Percentiles rank a stretch among this genome's conserved stretches.
Conservation (phyloP, 2,113 vertebrate species). For the Cheilinus undulatus region DNA sequence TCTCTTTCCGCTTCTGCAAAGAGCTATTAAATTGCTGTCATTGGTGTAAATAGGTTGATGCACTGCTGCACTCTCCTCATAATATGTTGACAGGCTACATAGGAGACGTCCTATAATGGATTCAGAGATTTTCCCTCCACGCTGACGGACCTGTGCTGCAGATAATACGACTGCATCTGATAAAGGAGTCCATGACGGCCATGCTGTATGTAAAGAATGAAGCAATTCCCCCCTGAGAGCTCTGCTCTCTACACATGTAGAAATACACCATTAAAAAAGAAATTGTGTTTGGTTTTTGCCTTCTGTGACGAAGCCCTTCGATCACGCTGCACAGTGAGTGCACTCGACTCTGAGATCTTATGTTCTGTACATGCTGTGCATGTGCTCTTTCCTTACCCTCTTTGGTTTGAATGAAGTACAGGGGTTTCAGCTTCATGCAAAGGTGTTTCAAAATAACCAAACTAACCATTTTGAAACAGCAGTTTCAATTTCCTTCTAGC, state of each 20-base stretch:
- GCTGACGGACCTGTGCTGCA: neutral
- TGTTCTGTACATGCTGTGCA: neutral
- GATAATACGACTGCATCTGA: constrained; percentile 1
- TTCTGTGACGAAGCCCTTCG: neutral
- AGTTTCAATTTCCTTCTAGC: no score
- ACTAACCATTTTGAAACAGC: no score
- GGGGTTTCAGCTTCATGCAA: neutral
- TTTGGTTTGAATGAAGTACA: constrained; percentile 17
- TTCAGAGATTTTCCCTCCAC: constrained; percentile 2
- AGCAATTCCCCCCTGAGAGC: neutral
- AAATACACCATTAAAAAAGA: constrained; percentile 28
- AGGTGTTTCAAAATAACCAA: no score
- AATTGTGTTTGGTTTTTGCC: neutral
- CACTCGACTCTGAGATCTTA: constrained; percentile 2
- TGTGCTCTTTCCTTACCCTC: neutral
- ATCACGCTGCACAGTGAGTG: neutral
- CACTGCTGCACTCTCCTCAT: constrained; percentile 9
- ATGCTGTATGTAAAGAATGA: neutral
- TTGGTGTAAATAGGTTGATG: constrained; percentile 23
- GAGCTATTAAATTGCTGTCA: constrained; percentile 33
- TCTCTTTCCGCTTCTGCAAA: neutral
- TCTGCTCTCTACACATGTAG: neutral
- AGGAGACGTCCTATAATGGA: neutral
- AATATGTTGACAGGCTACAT: constrained; percentile 18
- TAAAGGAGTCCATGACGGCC: constrained; percentile 13